Percentiles rank a stretch among this genome's conserved stretches.
These are phyloP conservation scores for Pelmatolapia mariae DNA, from an alignment of 2,113 vertebrate species.

Conservation along the genomic window DNA sequence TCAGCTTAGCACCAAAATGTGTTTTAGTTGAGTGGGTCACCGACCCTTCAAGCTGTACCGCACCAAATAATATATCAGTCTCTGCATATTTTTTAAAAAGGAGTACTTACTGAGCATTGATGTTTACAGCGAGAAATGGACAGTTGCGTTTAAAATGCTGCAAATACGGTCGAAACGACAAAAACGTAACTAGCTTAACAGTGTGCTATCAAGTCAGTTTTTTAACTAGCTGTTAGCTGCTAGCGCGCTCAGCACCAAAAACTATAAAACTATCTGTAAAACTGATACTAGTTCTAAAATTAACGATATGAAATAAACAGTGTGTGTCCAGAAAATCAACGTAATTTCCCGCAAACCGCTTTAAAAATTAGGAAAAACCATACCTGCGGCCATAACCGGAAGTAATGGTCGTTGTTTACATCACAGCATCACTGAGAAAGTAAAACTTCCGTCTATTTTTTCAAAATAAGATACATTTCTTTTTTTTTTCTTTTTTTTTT, in stretches of 20 bases:
- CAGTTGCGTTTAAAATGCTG: not conserved
- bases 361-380: too few species aligned
- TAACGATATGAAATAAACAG: rapidly evolving
- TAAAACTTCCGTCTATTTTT: not conserved
- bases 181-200: not conserved
- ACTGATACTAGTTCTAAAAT: rapidly evolving
- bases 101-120: rapidly evolving
- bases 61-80: not conserved
- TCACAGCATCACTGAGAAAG: not conserved
- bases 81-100: rapidly evolving
- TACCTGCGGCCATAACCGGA: not conserved
- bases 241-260: not conserved
- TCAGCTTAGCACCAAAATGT: rapidly evolving
- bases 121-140: rapidly evolving
- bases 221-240: not conserved
- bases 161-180: rapidly evolving
- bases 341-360: not conserved
- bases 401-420: not conserved
- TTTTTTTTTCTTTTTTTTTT: too few species aligned
- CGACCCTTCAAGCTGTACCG: not conserved
- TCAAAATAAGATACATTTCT: not conserved
- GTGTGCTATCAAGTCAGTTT: not conserved
- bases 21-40: not conserved
- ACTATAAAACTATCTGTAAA: rapidly evolving
- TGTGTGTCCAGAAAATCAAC: rapidly evolving